These are phyloP conservation scores for Cricetomys ansorgei DNA, from an alignment of 2,113 vertebrate genomes.

Conservation along the genomic window DNA sequence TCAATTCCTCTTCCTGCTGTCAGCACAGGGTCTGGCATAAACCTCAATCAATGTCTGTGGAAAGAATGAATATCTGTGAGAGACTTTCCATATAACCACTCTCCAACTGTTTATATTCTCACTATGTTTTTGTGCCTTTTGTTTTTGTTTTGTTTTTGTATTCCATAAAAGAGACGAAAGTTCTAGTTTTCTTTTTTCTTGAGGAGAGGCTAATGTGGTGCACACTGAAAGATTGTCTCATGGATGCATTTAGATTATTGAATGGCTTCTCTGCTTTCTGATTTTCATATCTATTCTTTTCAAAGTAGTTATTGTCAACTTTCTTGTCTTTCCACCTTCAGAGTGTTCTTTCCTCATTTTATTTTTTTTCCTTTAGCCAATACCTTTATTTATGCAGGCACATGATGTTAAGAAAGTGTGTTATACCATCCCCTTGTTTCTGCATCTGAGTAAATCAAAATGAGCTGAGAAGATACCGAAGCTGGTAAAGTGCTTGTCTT, in stretches of 20 bases:
- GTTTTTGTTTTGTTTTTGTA: background rate
- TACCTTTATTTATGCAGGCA: background rate
- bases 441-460: background rate
- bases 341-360: background rate
- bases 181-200: background rate
- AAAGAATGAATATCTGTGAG: background rate
- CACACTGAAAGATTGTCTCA: accelerated
- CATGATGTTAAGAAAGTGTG: background rate
- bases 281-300: background rate
- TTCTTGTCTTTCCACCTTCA: background rate
- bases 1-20: background rate
- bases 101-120: background rate
- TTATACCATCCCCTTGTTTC: background rate
- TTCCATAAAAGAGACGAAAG: background rate
- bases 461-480: background rate
- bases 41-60: background rate
- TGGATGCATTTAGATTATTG: background rate
- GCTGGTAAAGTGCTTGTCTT: background rate
- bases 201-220: background rate
- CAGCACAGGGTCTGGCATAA: background rate
- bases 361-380: background rate
- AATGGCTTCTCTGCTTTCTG: background rate
- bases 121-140: background rate
- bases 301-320: background rate
- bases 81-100: background rate